These are phyloP conservation scores for Periophthalmus magnuspinnatus DNA, from an alignment of 2,797 vertebrate species.

Conservation along the genomic window DNA sequence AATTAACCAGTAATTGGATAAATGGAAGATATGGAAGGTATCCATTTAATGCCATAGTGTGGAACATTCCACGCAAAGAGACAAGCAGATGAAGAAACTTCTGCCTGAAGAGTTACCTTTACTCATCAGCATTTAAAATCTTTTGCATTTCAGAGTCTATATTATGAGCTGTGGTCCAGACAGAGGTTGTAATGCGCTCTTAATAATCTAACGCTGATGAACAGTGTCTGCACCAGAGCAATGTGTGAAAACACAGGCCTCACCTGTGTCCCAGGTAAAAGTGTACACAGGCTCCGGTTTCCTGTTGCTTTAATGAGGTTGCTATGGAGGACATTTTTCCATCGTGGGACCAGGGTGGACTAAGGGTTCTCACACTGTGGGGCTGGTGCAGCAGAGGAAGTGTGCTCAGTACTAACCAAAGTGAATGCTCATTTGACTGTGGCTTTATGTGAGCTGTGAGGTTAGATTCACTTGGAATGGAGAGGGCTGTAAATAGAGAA, in stretches of 20 bases:
- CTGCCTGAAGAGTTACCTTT: no score
- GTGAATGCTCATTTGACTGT: neutral
- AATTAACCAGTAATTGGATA: no score
- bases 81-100: no score
- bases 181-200: constrained; percentile 3
- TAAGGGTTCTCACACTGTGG: neutral
- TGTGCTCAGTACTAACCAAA: neutral
- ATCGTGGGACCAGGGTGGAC: constrained; percentile 13
- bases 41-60: no score
- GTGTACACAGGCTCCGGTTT: constrained; percentile 9
- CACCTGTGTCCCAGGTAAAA: neutral
- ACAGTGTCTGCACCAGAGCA: neutral
- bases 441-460: neutral
- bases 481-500: neutral
- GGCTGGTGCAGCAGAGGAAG: neutral
- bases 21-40: no score
- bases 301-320: constrained; percentile 35
- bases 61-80: no score
- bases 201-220: constrained; percentile 1
- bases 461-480: neutral
- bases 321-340: constrained; percentile 38
- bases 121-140: no score
- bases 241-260: constrained; percentile 12
- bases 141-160: neutral
- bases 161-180: neutral